Evolutionary conservation across 2,797 vertebrate species (phyloP).

Genomic region (Pantherophis alleghaniensis): DNA sequence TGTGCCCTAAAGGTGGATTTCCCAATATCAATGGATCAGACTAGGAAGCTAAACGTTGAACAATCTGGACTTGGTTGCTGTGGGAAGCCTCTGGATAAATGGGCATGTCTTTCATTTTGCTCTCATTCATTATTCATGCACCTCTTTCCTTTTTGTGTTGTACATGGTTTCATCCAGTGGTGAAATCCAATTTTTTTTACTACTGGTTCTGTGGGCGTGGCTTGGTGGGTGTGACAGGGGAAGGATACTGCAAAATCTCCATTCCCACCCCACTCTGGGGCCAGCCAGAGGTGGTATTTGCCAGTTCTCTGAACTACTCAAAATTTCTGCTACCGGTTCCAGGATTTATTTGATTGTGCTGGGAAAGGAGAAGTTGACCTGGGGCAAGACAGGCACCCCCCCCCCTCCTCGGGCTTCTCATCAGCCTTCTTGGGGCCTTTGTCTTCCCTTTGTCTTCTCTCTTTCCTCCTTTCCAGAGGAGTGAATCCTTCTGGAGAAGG

Average conservation of each 20-base stretch:
- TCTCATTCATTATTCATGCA: conserved; percentile 41
- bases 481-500: neutral
- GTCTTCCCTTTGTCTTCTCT: conserved; percentile 3
- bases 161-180: neutral
- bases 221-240: no score
- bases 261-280: no score
- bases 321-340: no score
- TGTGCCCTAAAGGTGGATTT: neutral
- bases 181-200: no score
- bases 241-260: no score
- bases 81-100: neutral
- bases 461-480: conserved; percentile 1
- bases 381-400: neutral
- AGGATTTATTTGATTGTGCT: accelerated
- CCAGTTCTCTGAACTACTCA: no score
- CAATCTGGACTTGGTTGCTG: neutral
- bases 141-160: neutral
- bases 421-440: neutral
- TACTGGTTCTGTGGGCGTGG: no score
- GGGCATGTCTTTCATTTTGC: neutral
- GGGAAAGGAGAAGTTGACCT: neutral
- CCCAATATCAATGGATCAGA: neutral
- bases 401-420: neutral
- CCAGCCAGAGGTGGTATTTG: no score
- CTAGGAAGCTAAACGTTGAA: neutral